phyloP scores from a whole-genome alignment of 2,113 vertebrate genomes.

The Pygoscelis antarcticus region DNA sequence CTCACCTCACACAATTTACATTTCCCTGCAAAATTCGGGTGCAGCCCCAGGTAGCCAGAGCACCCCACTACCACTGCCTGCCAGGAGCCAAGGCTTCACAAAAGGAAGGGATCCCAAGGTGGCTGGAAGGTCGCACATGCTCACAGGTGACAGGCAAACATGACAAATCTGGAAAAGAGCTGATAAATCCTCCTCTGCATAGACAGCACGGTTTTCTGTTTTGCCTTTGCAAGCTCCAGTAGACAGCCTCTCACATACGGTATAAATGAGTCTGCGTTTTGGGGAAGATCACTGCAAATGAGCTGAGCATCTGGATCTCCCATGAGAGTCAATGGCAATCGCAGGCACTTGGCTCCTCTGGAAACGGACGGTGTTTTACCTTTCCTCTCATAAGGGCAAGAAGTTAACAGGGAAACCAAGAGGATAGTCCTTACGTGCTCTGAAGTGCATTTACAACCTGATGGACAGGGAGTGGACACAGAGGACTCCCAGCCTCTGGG shows the following conservation, averaged over 20 bases:
- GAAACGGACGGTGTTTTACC: not conserved
- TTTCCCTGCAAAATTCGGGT: not conserved
- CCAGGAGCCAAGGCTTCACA: not conserved
- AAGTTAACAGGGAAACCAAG: not conserved
- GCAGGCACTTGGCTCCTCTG: not conserved
- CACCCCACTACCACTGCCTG: not conserved
- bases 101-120: not conserved
- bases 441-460: not conserved
- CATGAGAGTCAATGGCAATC: not conserved
- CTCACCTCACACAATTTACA: not conserved
- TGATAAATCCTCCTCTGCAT: not conserved
- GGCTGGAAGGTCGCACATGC: not conserved
- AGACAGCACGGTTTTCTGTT: not conserved
- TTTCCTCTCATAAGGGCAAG: not conserved
- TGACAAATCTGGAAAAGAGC: not conserved
- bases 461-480: not conserved
- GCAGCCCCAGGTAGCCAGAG: not conserved
- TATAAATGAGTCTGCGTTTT: not conserved
- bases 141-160: not conserved
- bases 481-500: not conserved
- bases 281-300: not conserved
- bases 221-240: not conserved
- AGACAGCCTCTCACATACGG: not conserved
- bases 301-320: not conserved
- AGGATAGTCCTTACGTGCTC: not conserved